Evolutionary conservation across 2,797 vertebrate species (phyloP).

Genomic region (Sebastes glaucus): DNA sequence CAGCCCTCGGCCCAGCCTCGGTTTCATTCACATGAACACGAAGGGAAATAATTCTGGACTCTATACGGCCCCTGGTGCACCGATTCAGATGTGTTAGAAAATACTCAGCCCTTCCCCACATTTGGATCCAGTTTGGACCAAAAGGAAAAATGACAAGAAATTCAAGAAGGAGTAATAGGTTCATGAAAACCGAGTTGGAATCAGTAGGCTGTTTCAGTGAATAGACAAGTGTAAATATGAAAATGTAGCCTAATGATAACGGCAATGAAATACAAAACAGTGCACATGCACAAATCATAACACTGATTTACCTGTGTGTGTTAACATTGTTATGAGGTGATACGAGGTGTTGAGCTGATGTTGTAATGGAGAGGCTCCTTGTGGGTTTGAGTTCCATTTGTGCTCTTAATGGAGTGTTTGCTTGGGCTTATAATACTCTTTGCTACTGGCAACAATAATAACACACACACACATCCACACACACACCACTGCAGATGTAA

Average conservation of each 20-base stretch:
- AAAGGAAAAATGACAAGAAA: neutral
- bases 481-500: slow-evolving; percentile 14
- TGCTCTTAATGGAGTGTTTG: slow-evolving; percentile 47
- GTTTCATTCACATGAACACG: no score
- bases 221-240: neutral
- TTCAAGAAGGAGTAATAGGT: no score
- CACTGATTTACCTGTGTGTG: neutral
- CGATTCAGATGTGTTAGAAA: neutral
- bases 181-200: neutral
- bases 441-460: slow-evolving; percentile 21
- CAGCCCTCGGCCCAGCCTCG: no score
- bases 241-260: neutral
- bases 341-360: neutral
- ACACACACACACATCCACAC: slow-evolving; percentile 15
- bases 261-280: neutral
- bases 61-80: neutral
- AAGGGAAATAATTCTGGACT: no score
- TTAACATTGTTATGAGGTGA: neutral
- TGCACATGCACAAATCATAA: neutral
- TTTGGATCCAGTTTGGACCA: neutral
- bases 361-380: neutral
- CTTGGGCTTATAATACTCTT: slow-evolving; percentile 27
- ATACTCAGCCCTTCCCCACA: neutral
- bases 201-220: neutral
- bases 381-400: slow-evolving; percentile 37